Evolutionary conservation across 2,113 vertebrate genomes (phyloP).

Genomic region (Progne subis): DNA sequence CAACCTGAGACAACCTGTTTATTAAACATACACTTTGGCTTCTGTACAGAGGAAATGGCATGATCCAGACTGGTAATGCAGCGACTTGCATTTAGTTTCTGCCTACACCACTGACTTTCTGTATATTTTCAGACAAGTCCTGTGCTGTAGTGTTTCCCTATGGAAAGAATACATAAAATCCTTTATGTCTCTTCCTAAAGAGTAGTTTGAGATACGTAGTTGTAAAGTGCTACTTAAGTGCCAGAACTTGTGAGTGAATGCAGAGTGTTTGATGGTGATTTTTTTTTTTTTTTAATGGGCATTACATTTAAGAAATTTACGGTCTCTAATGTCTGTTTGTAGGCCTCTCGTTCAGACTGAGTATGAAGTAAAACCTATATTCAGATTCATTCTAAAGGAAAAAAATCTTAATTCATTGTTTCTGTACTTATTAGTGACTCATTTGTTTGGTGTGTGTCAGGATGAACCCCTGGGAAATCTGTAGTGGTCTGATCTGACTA

Average conservation of each 20-base stretch:
- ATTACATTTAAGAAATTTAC: background rate
- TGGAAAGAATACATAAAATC: background rate
- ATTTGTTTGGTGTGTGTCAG: background rate
- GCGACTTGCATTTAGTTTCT: constrained; percentile 57
- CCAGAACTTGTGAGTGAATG: background rate
- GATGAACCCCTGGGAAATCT: background rate
- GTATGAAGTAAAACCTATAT: background rate
- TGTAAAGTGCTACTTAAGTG: background rate
- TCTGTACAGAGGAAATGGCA: constrained; percentile 54
- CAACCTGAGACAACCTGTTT: constrained; percentile 68
- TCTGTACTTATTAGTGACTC: background rate
- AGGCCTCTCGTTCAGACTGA: background rate
- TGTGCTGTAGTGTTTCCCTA: background rate
- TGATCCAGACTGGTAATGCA: constrained; percentile 51
- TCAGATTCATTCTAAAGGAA: background rate
- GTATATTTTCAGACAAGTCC: background rate
- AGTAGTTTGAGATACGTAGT: background rate
- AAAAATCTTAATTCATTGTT: background rate
- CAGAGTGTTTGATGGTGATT: background rate
- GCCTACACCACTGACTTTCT: constrained; percentile 23
- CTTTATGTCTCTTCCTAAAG: background rate
- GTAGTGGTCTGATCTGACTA: background rate
- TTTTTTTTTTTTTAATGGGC: background rate
- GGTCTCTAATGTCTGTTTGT: background rate
- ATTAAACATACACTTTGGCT: constrained; percentile 51